Conservation (phyloP, 2,888 invertebrate genomes). For the Melanostoma mellinum region DNA sequence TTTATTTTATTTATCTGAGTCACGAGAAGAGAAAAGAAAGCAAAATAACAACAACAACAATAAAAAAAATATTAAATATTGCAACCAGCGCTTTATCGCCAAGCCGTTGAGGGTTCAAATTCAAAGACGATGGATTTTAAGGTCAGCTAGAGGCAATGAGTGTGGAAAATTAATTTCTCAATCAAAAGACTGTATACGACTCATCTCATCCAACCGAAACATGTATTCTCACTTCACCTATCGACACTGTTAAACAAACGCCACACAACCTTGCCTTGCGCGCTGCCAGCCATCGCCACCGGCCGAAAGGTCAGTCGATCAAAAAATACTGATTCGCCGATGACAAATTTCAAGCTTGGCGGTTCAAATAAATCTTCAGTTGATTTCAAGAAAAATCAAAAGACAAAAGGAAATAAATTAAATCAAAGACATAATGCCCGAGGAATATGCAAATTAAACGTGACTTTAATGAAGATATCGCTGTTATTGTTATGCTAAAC, state of each 20-base stretch:
- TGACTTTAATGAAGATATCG: slow-evolving; percentile 24
- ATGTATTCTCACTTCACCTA: slow-evolving; percentile 7
- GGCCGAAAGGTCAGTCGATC: slow-evolving; percentile 22
- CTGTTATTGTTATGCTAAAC: slow-evolving; percentile 50
- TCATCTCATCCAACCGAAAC: not conserved
- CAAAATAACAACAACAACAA: too few relatives aligned
- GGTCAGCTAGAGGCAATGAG: not conserved
- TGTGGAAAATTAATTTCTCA: not conserved
- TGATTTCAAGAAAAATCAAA: slow-evolving; percentile 9
- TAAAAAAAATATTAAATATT: too few relatives aligned
- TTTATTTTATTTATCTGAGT: too few relatives aligned
- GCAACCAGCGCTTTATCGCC: too few relatives aligned
- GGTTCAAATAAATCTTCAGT: slow-evolving; percentile 14
- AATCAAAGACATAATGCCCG: slow-evolving; percentile 36
- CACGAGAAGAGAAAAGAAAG: too few relatives aligned
- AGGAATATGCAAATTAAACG: slow-evolving; percentile 48
- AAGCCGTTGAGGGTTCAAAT: too few relatives aligned
- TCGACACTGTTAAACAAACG: slow-evolving; percentile 6
- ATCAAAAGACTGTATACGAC: not conserved
- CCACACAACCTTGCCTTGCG: slow-evolving; percentile 12
- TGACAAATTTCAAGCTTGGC: slow-evolving; percentile 20
- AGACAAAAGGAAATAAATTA: slow-evolving; percentile 37
- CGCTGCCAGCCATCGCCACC: not conserved
- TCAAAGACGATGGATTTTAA: not conserved
- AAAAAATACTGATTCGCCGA: slow-evolving; percentile 14